Percentiles rank a stretch among this genome's conserved stretches.
Conservation (phyloP, 2,797 vertebrate genomes). For the Chrosomus eos region DNA sequence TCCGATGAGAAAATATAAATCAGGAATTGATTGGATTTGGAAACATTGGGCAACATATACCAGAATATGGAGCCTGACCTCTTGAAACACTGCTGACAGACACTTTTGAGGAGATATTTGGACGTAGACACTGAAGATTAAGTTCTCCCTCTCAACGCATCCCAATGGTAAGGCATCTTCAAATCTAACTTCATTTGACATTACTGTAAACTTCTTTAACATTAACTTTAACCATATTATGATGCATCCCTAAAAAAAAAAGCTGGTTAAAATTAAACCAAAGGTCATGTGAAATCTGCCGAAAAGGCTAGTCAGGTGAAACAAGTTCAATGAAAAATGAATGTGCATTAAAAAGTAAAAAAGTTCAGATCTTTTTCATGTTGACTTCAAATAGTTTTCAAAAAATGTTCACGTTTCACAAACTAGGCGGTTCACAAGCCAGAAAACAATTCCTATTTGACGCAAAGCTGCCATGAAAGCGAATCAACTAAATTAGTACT, state of each 20-base stretch:
- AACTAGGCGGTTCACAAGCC: background rate
- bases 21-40: background rate
- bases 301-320: background rate
- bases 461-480: background rate
- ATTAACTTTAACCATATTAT: background rate
- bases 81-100: background rate
- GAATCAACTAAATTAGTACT: background rate
- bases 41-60: background rate
- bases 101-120: background rate
- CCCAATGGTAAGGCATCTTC: background rate
- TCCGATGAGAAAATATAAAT: background rate
- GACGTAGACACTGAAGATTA: background rate
- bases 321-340: background rate
- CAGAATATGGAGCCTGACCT: background rate
- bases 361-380: background rate
- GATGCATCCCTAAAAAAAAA: background rate
- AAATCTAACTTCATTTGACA: background rate
- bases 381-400: background rate
- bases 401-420: no score
- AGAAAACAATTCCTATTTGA: background rate
- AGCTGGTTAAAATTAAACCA: background rate
- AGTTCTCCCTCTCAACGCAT: background rate
- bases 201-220: background rate
- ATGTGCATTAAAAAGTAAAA: background rate
- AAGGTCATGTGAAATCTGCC: background rate